Evolutionary conservation across 2,888 invertebrate genomes (phyloP), one percentile per base, ranked within the genome.

Genomic region (Anarsia innoxiella): DNA sequence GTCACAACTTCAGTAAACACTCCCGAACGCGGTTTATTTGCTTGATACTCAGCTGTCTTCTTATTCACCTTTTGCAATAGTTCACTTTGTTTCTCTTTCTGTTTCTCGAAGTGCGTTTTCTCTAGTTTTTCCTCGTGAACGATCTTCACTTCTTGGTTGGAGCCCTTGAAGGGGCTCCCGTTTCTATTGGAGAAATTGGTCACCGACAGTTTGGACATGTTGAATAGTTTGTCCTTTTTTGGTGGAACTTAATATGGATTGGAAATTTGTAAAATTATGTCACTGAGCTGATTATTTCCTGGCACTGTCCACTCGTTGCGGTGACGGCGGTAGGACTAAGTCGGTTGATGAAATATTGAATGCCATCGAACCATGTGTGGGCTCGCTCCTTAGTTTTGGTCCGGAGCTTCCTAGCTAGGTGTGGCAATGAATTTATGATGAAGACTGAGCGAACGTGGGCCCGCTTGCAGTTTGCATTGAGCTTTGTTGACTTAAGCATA

Each of bases 361-460:
- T 60, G 43, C 46, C 63, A 67, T 71, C 70, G 68, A 60, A 49
- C 74, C 72, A 62, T 66, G 77, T 76, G 79, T 80, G 78, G 83
- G 82, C 61, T 79, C 75, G 78, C 75, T 76, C 82, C 83, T 67
- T 82, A 82, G 50, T 78, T 83, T 75, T 77, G 75, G 80, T 54
- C 56, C 56, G 61, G 53, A 59, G 76, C 74, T 79, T 80, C 79
- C 82, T 75, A n/a, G n/a, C n/a, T n/a, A 71, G 65, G 80, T 64
- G 76, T 75, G 78, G 71, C 63, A 66, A 65, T 79, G 83, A 83
- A 83, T 83, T 67, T 59, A 69, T 33, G 25, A 33, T 35, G 35
- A 35, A 27, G 2, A 28, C 12, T 5, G 15, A n/a, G 27, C 19
- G 45, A 45, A n/a, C n/a, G n/a, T n/a, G 61, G 61, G 72, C 68